A percentile compares a stretch with the other conserved stretches of the same genome.
These are phyloP conservation scores for Buphagus erythrorhynchus DNA, from an alignment of 2,797 vertebrate genomes.

Conservation along the genomic window DNA sequence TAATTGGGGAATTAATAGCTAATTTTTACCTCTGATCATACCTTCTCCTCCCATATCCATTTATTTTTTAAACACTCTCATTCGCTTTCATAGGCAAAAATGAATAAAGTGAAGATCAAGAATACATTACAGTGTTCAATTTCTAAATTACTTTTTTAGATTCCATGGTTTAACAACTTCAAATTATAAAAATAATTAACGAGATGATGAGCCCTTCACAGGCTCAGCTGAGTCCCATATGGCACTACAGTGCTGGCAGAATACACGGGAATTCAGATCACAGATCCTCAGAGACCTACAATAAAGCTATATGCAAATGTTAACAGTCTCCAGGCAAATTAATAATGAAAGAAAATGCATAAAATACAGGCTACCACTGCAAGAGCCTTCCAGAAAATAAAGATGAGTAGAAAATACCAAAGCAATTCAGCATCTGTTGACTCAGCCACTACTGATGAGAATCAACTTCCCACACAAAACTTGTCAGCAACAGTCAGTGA, in stretches of 20 bases:
- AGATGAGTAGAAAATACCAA: neutral
- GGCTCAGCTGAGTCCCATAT: neutral
- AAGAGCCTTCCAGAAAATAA: constrained; percentile 16
- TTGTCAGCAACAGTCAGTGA: neutral
- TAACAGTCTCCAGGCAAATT: constrained; percentile 42
- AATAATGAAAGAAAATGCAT: neutral
- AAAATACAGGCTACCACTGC: neutral
- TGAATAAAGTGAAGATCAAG: neutral
- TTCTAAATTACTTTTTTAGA: neutral
- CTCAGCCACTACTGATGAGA: neutral
- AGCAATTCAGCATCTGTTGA: constrained; percentile 4
- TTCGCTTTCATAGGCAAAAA: neutral
- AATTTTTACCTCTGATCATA: neutral
- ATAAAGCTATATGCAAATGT: constrained; percentile 28
- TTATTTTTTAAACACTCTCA: neutral
- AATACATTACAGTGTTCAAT: neutral
- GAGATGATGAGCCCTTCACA: neutral
- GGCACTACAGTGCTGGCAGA: neutral
- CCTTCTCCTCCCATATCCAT: neutral
- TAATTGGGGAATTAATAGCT: neutral
- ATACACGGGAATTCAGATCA: neutral
- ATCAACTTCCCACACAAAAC: neutral
- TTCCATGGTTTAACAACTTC: neutral
- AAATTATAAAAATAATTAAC: constrained; percentile 57
- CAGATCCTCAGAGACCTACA: neutral